Conservation (phyloP, 37 sponge, comb jelly and placozoan genomes). For the Sycon ciliatum region DNA sequence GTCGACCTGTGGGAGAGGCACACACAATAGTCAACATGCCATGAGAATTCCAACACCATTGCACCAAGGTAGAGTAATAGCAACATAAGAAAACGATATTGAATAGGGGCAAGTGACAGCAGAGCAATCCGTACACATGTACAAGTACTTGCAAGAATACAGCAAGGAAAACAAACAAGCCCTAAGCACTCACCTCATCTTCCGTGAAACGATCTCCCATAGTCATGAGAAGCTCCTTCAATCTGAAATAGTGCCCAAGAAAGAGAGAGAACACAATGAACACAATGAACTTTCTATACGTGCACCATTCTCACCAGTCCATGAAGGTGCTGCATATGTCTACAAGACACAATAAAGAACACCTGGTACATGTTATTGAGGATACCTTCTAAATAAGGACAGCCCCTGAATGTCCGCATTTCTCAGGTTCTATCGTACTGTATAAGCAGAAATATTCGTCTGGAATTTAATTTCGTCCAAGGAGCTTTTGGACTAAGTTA, state of each 20-base stretch:
- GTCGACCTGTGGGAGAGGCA: slow-evolving; percentile 56
- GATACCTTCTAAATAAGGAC: neutral
- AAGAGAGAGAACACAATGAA: neutral
- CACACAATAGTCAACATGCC: neutral
- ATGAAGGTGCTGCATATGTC: slow-evolving; percentile 1
- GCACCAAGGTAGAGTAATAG: too few relatives aligned
- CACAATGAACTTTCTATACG: neutral
- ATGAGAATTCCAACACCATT: too few relatives aligned
- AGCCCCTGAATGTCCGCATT: too few relatives aligned
- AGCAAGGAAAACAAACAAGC: neutral
- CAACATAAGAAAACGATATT: neutral
- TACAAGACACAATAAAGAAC: neutral
- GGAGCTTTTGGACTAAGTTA: too few relatives aligned
- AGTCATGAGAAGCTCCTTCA: slow-evolving; percentile 83
- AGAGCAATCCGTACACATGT: neutral
- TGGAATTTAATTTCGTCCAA: too few relatives aligned
- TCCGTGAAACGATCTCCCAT: slow-evolving; percentile 90
- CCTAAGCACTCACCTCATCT: slow-evolving; percentile 30
- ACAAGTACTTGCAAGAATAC: neutral
- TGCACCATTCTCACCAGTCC: neutral
- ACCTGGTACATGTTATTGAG: neutral
- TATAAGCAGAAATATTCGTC: too few relatives aligned
- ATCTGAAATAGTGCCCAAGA: slow-evolving; percentile 26
- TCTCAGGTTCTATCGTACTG: too few relatives aligned
- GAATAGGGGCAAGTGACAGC: neutral